Evolutionary conservation across 2,888 invertebrate genomes (phyloP), one percentile per base, ranked within the genome.

Genomic region (Chrysodeixis includens): DNA sequence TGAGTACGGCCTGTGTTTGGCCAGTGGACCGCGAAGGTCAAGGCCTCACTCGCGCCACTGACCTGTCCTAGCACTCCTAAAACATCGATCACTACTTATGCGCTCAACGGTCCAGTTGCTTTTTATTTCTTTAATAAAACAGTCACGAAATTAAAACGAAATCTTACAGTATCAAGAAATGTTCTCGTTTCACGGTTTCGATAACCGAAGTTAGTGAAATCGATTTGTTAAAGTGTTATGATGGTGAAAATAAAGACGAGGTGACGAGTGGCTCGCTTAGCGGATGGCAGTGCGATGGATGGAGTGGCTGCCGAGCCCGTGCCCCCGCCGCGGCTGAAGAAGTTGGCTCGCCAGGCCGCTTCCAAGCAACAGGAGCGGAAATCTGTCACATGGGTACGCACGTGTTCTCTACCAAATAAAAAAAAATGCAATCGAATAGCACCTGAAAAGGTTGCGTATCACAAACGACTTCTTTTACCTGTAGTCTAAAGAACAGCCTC

Each of bases 311-410:
- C 65, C 53, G 78, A 73, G 71, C 95, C 95, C 12, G 91, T 95
- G 66, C 93, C 95, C 56, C 95, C 95, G 61, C 95, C 95, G 59
- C 86, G 95, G 69, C 82, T 89, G 74, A 95, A 95, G 87, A 94
- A 92, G 80, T 83, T 94, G 67, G 95, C 95, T 6, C 90, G 92
- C 18, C 81, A 91, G 69, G 91, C 92, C 3, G 90, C 90, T 60
- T 83, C 86, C 56, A 90, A 88, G 79, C 90, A 89, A 52, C 87
- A 86, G 56, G 89, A 90, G 56, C 88, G 90, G 69, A 91, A 93
- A 82, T 90, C 90, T 65, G 94, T 94, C 55, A 87, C 92, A 74
- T 94, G 94, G 94, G 94, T 94, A 93, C 69, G 72, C 18, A 16
- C 16, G 20, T 49, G 51, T 55, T 40, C 46, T 40, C 49, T 20